Conservation (phyloP, 2,888 invertebrate species). For the Caenorhabditis sulstoni region DNA sequence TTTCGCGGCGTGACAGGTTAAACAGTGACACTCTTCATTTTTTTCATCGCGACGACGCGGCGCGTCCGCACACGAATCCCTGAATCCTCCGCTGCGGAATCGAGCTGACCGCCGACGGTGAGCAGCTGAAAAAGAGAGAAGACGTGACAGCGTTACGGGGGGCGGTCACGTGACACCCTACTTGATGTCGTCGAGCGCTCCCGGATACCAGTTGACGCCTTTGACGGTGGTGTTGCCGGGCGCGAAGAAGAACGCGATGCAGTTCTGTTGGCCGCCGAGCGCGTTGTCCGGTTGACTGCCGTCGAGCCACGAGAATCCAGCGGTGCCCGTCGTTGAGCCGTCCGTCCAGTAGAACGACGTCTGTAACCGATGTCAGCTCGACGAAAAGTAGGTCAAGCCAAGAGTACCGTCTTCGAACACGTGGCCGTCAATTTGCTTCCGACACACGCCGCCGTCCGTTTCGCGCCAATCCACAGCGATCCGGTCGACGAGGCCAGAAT, state of each 20-base stretch:
- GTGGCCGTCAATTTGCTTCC: slow-evolving; percentile 13
- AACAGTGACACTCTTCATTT: too few species aligned
- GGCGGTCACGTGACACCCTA: too few species aligned
- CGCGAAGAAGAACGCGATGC: slow-evolving; percentile 26
- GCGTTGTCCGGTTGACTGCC: slow-evolving; percentile 40
- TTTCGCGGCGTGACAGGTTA: too few species aligned
- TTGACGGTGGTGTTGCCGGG: slow-evolving; percentile 9
- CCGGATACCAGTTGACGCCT: slow-evolving; percentile 16
- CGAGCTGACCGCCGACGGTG: slow-evolving; percentile 9
- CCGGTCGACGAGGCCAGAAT: slow-evolving; percentile 9
- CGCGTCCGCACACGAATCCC: slow-evolving; percentile 33
- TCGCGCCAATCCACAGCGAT: slow-evolving; percentile 29
- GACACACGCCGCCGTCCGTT: slow-evolving; percentile 15
- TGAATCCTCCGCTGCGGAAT: slow-evolving; percentile 17
- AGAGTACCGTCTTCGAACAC: slow-evolving; percentile 12
- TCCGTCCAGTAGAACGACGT: slow-evolving; percentile 34
- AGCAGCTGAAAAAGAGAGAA: slow-evolving; percentile 14
- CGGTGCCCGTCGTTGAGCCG: slow-evolving; percentile 20
- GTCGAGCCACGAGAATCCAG: slow-evolving; percentile 34
- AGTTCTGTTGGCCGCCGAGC: slow-evolving; percentile 26
- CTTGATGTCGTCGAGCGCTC: slow-evolving; percentile 35
- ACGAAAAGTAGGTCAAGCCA: too few species aligned
- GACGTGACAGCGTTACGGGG: too few species aligned
- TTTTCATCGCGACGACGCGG: too few species aligned
- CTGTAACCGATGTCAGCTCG: background rate